Percentiles rank a stretch among this genome's conserved stretches.
These are phyloP conservation scores for Collichthys lucidus DNA, from an alignment of 2,113 vertebrate species.

Conservation along the genomic window DNA sequence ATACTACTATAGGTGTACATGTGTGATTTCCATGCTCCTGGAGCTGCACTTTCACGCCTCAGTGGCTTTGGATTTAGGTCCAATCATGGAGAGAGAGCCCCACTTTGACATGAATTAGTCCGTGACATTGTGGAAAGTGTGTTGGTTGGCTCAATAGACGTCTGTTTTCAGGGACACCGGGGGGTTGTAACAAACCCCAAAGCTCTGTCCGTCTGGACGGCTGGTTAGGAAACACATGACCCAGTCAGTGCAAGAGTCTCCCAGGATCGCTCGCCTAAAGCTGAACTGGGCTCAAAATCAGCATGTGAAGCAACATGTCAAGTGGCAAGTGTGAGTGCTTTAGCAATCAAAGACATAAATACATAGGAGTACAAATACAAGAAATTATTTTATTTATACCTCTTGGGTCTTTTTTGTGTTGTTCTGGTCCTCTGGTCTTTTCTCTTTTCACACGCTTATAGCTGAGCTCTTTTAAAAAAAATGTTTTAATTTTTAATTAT, in stretches of 20 bases:
- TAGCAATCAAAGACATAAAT: conserved; percentile 13
- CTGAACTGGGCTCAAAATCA: conserved; percentile 40
- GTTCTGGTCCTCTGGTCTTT: background rate
- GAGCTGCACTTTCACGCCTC: conserved; percentile 35
- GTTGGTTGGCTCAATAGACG: conserved; percentile 54
- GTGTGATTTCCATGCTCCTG: conserved; percentile 13
- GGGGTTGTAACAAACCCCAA: conserved; percentile 13
- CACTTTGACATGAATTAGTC: conserved; percentile 56
- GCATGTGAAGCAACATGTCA: conserved; percentile 41
- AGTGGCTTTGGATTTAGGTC: conserved; percentile 50
- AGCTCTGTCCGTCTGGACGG: conserved; percentile 28
- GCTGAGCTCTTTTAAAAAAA: too few relatives aligned
- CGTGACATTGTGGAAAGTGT: conserved; percentile 68
- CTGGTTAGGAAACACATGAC: conserved; percentile 49
- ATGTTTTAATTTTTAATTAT: too few relatives aligned
- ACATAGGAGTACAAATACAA: conserved; percentile 12
- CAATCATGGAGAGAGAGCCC: conserved; percentile 43
- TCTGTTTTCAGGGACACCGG: conserved; percentile 55
- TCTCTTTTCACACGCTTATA: too few relatives aligned
- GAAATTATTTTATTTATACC: background rate
- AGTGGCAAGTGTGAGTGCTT: conserved; percentile 30
- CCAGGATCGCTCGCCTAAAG: background rate
- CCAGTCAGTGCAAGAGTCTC: conserved; percentile 51
- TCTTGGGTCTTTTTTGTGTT: background rate
- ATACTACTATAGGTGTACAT: background rate